Evolutionary conservation across 2,113 vertebrate species (phyloP), one percentile per base, ranked within the genome.

Genomic region (Nicator chloris): DNA sequence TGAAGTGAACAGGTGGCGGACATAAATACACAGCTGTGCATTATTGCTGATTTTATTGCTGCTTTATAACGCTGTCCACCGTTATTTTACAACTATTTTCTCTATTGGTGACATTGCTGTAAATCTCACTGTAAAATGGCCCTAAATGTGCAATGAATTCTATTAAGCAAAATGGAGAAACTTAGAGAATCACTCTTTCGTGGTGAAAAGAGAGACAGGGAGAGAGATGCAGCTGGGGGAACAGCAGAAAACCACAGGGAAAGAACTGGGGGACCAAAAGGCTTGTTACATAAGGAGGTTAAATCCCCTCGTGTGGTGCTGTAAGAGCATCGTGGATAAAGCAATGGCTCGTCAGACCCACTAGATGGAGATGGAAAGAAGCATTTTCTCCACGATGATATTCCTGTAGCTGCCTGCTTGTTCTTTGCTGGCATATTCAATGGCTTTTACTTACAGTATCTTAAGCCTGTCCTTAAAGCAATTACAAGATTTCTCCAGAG

Each of bases 291-390:
- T 60, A 49, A 88, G 20, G 22, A 65, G 53, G 72, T 85, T 87
- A 56, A 78, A 88, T 85, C 84, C 75, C 69, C 2, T 5, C 5
- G 2, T n/a, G 69, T 8, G 21, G 24, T 66, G 76, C 71, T 37
- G 15, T 65, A 13, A 72, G 40, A 78, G 39, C 45, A 47, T 13
- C 2, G 4, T 2, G 42, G 51, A 75, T 72, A 63, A 28, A 77
- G 94, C 87, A 94, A 7, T 96, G 91, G 33, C 69, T 81, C 5
- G 0, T 54, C 68, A 53, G n/a, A 51, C 73, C 98, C 98, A 96
- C 97, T 94, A 98, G 98, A 96, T 98, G 98, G 98, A 96, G 91
- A 91, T 86, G 90, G 93, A 49, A 94, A 97, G 94, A 97, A 97
- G 78, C 88, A 11, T 95, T 96, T 97, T 94, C 68, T 80, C 14